A percentile compares a stretch with the other conserved stretches of the same genome.
phyloP scores from a whole-genome alignment of 2,113 vertebrate species.

The Rhabdomys dilectus region DNA sequence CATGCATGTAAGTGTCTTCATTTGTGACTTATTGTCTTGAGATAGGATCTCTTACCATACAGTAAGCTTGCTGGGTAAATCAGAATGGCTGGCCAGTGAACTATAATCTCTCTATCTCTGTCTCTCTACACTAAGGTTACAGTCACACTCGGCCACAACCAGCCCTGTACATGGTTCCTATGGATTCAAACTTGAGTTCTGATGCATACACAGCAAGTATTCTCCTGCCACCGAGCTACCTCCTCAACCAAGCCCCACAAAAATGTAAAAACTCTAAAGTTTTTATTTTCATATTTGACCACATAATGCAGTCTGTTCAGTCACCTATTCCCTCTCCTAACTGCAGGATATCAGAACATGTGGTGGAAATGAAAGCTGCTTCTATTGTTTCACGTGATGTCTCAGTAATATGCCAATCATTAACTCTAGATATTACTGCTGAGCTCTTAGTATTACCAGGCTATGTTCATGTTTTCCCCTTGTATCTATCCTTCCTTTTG shows the following conservation, averaged over 20 bases:
- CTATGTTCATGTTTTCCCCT: background rate
- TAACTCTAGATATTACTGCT: background rate
- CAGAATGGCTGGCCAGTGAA: background rate
- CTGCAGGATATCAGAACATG: background rate
- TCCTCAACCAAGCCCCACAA: background rate
- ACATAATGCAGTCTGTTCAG: background rate
- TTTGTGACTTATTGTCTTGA: background rate
- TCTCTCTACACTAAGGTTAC: background rate
- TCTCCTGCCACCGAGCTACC: background rate
- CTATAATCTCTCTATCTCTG: background rate
- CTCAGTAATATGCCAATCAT: background rate
- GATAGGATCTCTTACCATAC: background rate
- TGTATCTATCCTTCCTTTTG: background rate
- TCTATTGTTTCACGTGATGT: background rate
- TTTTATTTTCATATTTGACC: background rate
- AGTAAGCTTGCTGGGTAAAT: background rate
- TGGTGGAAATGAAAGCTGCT: background rate
- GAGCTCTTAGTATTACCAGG: background rate
- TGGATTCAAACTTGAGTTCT: background rate
- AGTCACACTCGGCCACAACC: background rate
- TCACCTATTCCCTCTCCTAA: background rate
- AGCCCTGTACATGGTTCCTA: background rate
- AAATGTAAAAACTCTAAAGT: background rate
- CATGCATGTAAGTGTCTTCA: background rate
- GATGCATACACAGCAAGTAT: background rate